Evolutionary conservation across 2,888 invertebrate genomes (phyloP).

Genomic region (Dicranocentrus wangi): DNA sequence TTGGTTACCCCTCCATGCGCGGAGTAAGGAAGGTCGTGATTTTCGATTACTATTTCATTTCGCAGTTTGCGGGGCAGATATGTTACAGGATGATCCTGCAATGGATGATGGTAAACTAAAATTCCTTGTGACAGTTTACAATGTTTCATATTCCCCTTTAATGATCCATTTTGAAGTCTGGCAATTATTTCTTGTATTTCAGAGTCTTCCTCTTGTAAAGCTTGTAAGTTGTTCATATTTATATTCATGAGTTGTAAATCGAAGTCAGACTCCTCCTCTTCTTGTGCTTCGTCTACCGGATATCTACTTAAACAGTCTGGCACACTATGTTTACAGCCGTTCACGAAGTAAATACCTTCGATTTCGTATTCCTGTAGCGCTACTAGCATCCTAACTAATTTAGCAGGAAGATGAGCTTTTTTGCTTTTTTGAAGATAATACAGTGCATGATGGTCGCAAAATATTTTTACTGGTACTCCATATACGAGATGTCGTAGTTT

Average conservation of each 20-base stretch:
- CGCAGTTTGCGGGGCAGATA: background rate
- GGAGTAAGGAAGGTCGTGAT: background rate
- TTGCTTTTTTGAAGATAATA: background rate
- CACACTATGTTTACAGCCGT: background rate
- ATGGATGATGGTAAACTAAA: background rate
- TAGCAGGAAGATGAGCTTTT: background rate
- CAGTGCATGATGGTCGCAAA: background rate
- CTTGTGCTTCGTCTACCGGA: background rate
- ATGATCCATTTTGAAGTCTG: background rate
- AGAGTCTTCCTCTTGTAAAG: background rate
- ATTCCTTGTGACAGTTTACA: background rate
- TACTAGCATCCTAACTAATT: background rate
- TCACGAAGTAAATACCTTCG: background rate
- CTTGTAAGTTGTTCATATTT: background rate
- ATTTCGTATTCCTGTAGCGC: background rate
- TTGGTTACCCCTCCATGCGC: conserved; percentile 12
- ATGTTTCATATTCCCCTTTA: background rate
- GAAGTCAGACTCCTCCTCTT: background rate
- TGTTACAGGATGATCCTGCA: background rate
- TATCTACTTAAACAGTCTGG: background rate
- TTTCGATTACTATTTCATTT: background rate
- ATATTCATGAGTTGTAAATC: background rate
- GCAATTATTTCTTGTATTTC: background rate
- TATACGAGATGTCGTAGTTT: background rate
- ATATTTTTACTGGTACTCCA: background rate